phyloP scores from a whole-genome alignment of 1,140 invertebrate genomes.

The Glossosoma conforme region DNA sequence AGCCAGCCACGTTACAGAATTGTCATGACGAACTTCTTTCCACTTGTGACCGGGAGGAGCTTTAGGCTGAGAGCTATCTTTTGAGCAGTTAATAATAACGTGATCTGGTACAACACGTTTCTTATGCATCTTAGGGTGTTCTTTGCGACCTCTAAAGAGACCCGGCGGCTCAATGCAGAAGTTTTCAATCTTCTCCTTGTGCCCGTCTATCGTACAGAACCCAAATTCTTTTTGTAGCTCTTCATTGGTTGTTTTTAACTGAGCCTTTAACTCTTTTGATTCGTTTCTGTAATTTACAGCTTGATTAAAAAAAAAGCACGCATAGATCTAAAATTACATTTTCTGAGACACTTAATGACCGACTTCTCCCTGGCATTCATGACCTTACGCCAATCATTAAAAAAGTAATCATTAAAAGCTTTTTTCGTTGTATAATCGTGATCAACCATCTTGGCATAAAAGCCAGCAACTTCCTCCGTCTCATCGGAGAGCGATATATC shows the following conservation, averaged over 20 bases:
- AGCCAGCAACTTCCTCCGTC: conserved; percentile 96
- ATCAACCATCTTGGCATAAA: conserved; percentile 97
- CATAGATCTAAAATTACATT: conserved; percentile 95
- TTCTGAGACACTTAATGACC: conserved; percentile 77
- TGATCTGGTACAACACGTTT: conserved; percentile 87
- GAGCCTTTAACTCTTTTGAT: conserved; percentile 79
- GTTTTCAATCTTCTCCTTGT: conserved; percentile 98
- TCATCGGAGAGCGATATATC: conserved; percentile 74
- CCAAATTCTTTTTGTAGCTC: conserved; percentile 88
- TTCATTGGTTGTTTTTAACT: conserved; percentile 87
- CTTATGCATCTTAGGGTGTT: conserved; percentile 98
- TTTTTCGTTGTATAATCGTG: conserved; percentile 97
- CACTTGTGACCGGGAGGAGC: conserved; percentile 87
- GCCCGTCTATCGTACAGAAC: conserved; percentile 93
- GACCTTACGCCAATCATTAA: conserved; percentile 83
- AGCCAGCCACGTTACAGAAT: conserved; percentile 94
- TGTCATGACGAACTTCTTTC: conserved; percentile 96
- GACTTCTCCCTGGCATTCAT: conserved; percentile 81
- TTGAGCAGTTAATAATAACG: conserved; percentile 97
- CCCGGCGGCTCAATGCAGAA: conserved; percentile 97
- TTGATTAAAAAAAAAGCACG: conserved; percentile 71
- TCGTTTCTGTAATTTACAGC: conserved; percentile 90
- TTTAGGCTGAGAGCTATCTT: conserved; percentile 80
- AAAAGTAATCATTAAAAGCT: conserved; percentile 95
- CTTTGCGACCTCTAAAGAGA: conserved; percentile 93